These are phyloP conservation scores for Xylocampa areola DNA, from an alignment of 2,888 invertebrate species.

Conservation along the genomic window DNA sequence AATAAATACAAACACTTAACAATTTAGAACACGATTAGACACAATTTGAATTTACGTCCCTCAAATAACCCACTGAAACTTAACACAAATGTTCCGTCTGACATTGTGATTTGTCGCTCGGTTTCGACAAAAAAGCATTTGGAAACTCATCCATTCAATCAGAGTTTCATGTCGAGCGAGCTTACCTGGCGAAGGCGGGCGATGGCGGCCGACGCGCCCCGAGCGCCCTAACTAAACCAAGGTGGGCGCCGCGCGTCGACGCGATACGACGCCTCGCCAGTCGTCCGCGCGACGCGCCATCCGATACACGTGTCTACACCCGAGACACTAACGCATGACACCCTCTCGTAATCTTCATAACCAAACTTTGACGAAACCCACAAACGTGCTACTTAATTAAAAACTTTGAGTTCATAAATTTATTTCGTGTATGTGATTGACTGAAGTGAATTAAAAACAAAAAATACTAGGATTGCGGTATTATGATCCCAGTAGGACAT, in stretches of 20 bases:
- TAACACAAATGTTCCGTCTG: constrained; percentile 55
- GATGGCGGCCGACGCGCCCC: constrained; percentile 69
- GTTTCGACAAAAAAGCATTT: constrained; percentile 57
- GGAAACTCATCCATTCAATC: constrained; percentile 66
- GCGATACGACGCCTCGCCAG: constrained; percentile 61
- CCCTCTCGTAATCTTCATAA: constrained; percentile 63
- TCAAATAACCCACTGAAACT: constrained; percentile 53
- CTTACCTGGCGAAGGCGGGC: constrained; percentile 74
- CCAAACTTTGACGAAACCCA: constrained; percentile 64
- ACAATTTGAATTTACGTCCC: constrained; percentile 51
- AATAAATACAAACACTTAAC: constrained; percentile 33
- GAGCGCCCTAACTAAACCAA: constrained; percentile 58
- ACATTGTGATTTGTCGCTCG: constrained; percentile 58
- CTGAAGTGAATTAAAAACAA: constrained; percentile 51
- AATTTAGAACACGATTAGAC: no score
- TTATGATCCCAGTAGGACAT: constrained; percentile 29
- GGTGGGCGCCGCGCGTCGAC: constrained; percentile 61
- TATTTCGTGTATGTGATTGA: constrained; percentile 53
- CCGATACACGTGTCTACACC: constrained; percentile 54
- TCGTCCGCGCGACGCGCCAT: constrained; percentile 75
- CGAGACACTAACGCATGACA: constrained; percentile 62
- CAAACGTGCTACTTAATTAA: constrained; percentile 36
- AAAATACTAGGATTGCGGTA: constrained; percentile 34
- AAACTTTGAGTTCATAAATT: constrained; percentile 23
- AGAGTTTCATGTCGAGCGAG: constrained; percentile 61